These are phyloP conservation scores for Knipowitschia caucasica DNA, from an alignment of 2,797 vertebrate species.

Conservation along the genomic window DNA sequence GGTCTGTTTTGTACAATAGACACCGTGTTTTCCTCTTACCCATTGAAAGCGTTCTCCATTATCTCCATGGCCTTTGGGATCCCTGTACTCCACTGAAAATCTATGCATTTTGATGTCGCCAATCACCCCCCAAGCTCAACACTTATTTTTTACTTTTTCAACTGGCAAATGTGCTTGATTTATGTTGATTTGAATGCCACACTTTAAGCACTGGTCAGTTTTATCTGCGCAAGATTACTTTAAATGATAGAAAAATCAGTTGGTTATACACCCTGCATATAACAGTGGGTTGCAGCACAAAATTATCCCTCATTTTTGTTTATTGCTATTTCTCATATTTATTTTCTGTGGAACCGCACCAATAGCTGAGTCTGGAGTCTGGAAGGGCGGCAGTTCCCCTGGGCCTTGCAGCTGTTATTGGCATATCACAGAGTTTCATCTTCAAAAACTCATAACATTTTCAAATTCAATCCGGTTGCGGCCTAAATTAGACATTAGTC, in stretches of 20 bases:
- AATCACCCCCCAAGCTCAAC: slow-evolving; percentile 44
- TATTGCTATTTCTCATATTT: slow-evolving; percentile 11
- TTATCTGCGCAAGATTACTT: too few relatives aligned
- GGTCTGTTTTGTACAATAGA: slow-evolving; percentile 12
- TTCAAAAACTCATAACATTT: slow-evolving; percentile 43
- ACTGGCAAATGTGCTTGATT: slow-evolving; percentile 38
- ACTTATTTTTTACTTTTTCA: slow-evolving; percentile 7
- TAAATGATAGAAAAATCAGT: too few relatives aligned
- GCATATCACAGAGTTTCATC: slow-evolving; percentile 42
- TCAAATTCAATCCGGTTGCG: slow-evolving; percentile 49
- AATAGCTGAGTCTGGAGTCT: slow-evolving; percentile 17
- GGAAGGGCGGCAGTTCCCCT: slow-evolving; percentile 18
- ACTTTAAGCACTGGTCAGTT: neutral
- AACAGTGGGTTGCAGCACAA: neutral
- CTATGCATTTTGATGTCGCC: slow-evolving; percentile 47
- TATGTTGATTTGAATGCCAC: slow-evolving; percentile 50
- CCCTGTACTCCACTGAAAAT: slow-evolving; percentile 53
- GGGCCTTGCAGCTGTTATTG: slow-evolving; percentile 41
- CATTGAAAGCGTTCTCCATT: slow-evolving; percentile 34
- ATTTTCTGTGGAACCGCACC: slow-evolving; percentile 24
- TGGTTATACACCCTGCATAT: neutral
- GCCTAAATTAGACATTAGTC: slow-evolving; percentile 52
- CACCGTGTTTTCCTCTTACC: slow-evolving; percentile 24
- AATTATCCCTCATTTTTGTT: neutral
- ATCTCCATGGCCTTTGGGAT: slow-evolving; percentile 47